phyloP scores from a whole-genome alignment of 2,113 vertebrate genomes.

The Calonectris borealis region DNA sequence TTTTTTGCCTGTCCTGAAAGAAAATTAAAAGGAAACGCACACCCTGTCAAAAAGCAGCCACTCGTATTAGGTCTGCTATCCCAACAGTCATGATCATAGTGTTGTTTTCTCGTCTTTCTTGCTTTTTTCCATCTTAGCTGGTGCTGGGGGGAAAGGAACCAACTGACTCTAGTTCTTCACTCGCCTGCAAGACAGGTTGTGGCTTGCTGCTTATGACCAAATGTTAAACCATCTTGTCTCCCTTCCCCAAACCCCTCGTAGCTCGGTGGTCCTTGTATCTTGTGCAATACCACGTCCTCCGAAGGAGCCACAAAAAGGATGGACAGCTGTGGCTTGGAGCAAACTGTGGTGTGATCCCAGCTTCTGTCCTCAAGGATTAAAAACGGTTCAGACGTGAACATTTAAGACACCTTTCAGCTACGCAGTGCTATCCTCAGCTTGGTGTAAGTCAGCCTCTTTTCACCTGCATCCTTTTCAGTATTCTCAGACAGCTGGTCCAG shows the following conservation, averaged over 20 bases:
- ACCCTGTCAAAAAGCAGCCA: not conserved
- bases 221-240: not conserved
- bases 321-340: not conserved
- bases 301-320: not conserved
- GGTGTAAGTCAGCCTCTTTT: not conserved
- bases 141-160: not conserved
- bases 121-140: not conserved
- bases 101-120: not conserved
- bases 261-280: rapidly evolving
- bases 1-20: not conserved
- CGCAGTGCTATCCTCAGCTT: not conserved
- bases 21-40: not conserved
- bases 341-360: not conserved
- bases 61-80: not conserved
- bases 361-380: not conserved
- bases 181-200: not conserved
- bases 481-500: not conserved
- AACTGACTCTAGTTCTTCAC: not conserved
- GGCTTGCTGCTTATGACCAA: not conserved
- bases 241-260: not conserved
- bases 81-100: rapidly evolving
- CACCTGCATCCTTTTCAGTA: not conserved
- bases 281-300: not conserved
- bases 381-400: rapidly evolving
- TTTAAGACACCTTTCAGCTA: not conserved